Percentiles rank a stretch among this genome's conserved stretches.
Evolutionary conservation across 2,888 invertebrate genomes (phyloP).

Genomic region (Tachina grossa): DNA sequence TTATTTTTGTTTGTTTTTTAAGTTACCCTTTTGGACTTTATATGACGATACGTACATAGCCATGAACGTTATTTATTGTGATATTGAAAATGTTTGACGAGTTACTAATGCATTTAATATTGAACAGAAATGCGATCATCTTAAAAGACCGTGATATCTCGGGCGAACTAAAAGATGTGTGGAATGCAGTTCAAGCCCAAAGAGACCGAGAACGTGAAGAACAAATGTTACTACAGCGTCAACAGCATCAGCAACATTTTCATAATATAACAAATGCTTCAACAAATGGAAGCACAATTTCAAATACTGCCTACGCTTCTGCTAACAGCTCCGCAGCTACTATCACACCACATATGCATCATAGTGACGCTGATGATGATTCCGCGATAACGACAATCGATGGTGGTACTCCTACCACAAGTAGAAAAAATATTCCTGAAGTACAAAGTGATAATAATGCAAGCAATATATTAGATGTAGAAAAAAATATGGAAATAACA

Average conservation of each 20-base stretch:
- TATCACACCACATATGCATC: constrained; percentile 78
- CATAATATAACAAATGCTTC: constrained; percentile 77
- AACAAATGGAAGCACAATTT: constrained; percentile 53
- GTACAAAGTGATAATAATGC: constrained; percentile 44
- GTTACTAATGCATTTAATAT: background rate
- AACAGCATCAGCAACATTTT: constrained; percentile 81
- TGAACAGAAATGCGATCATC: constrained; percentile 84
- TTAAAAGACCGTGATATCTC: constrained; percentile 88
- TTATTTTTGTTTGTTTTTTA: too few species aligned
- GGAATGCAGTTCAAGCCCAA: constrained; percentile 87
- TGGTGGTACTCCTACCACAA: constrained; percentile 40
- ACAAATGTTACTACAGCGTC: constrained; percentile 81
- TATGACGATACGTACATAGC: background rate
- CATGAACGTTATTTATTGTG: background rate
- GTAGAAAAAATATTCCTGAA: constrained; percentile 56
- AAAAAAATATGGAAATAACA: constrained; percentile 10
- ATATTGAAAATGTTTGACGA: too few species aligned
- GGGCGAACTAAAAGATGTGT: constrained; percentile 89
- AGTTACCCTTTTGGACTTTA: too few species aligned
- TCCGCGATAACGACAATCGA: constrained; percentile 17
- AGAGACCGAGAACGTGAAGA: constrained; percentile 82
- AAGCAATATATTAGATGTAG: constrained; percentile 32
- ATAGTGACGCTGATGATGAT: constrained; percentile 10
- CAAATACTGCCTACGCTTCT: constrained; percentile 6
- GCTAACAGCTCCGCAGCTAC: constrained; percentile 7